These are phyloP conservation scores for Piprites chloris DNA, from an alignment of 2,113 vertebrate genomes.

Conservation along the genomic window DNA sequence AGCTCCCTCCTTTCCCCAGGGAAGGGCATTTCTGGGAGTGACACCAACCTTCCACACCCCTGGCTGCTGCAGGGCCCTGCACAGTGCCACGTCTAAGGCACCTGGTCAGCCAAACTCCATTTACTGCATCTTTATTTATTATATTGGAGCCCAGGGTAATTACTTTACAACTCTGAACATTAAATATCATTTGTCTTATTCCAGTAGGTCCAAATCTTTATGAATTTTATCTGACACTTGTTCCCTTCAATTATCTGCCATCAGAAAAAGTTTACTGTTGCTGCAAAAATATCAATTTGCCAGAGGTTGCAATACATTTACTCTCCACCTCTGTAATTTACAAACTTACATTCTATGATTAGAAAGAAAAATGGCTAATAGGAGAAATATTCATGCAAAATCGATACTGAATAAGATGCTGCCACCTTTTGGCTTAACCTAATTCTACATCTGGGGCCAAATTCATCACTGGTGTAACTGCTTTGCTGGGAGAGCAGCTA, in stretches of 20 bases:
- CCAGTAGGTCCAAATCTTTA: constrained; percentile 31
- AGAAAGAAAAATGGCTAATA: constrained; percentile 45
- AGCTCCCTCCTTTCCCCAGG: background rate
- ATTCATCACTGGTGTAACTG: background rate
- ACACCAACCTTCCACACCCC: background rate
- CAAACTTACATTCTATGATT: constrained; percentile 32
- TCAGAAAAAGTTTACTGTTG: constrained; percentile 32
- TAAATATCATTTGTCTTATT: constrained; percentile 43
- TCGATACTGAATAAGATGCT: constrained; percentile 35
- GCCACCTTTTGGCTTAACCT: constrained; percentile 56
- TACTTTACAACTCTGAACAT: constrained; percentile 30
- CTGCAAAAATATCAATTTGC: constrained; percentile 60
- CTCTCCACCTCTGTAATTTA: constrained; percentile 45
- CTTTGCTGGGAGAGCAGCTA: background rate
- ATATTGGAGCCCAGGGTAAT: constrained; percentile 17
- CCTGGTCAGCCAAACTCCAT: constrained; percentile 30
- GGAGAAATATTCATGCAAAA: background rate
- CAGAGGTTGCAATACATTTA: constrained; percentile 23
- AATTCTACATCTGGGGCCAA: constrained; percentile 28
- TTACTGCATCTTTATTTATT: constrained; percentile 23
- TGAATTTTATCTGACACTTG: background rate
- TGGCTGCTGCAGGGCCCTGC: rapidly evolving
- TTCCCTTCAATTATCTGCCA: constrained; percentile 29
- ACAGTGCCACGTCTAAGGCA: background rate
- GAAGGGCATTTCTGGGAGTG: background rate